phyloP scores from a whole-genome alignment of 1,140 invertebrate species.

The Ephestia elutella region DNA sequence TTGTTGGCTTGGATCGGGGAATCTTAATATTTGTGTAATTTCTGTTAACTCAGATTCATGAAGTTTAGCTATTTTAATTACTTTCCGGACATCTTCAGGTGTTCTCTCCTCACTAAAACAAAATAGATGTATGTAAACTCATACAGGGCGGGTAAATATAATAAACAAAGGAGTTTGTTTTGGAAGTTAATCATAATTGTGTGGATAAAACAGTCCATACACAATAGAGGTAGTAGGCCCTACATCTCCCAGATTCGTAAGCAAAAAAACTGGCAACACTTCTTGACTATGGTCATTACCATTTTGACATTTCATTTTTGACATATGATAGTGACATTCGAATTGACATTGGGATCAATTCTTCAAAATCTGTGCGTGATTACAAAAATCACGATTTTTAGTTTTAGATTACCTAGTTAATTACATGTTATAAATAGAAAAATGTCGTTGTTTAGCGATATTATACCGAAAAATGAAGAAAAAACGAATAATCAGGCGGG shows the following conservation, averaged over 20 bases:
- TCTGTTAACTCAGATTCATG: constrained; percentile 78
- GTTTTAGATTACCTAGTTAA: constrained; percentile 49
- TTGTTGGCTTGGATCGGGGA: constrained; percentile 61
- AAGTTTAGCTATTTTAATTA: constrained; percentile 81
- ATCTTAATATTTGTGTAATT: constrained; percentile 79
- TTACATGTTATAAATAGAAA: constrained; percentile 27
- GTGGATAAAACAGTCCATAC: too few relatives aligned
- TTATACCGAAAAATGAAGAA: constrained; percentile 61
- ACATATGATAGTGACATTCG: neutral
- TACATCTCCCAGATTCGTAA: too few relatives aligned
- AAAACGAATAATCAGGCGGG: constrained; percentile 37
- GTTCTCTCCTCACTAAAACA: constrained; percentile 68
- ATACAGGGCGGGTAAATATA: constrained; percentile 2
- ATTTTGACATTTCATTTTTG: too few relatives aligned
- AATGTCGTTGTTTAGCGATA: constrained; percentile 66
- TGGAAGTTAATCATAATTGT: too few relatives aligned
- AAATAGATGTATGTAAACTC: constrained; percentile 16
- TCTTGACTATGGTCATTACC: too few relatives aligned
- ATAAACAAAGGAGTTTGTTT: too few relatives aligned
- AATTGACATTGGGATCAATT: constrained; percentile 27
- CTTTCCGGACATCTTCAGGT: constrained; percentile 75
- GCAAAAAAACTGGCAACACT: constrained; percentile 2
- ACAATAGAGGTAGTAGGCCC: too few relatives aligned
- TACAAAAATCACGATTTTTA: constrained; percentile 35
- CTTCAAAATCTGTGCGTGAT: constrained; percentile 43